Evolutionary conservation across 2,797 vertebrate species (phyloP).

Genomic region (Spatula versicolor): DNA sequence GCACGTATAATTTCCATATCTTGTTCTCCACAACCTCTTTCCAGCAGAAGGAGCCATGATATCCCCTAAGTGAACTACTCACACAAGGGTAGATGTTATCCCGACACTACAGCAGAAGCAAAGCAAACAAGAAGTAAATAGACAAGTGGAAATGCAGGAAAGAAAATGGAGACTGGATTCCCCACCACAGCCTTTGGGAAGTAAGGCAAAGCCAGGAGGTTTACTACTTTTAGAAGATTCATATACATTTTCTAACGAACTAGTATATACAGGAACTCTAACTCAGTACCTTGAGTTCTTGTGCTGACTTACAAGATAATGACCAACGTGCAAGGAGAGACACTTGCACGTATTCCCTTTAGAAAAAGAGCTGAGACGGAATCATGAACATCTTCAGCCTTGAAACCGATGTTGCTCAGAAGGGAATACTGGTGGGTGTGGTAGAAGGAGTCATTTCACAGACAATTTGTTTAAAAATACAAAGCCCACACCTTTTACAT

Average conservation of each 20-base stretch:
- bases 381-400: background rate
- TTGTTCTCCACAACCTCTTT: background rate
- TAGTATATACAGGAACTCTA: background rate
- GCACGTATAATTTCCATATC: background rate
- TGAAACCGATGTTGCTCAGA: background rate
- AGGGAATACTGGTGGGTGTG: background rate
- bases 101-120: background rate
- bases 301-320: background rate
- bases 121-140: background rate
- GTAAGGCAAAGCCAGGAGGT: background rate
- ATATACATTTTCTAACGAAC: background rate
- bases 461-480: background rate
- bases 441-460: background rate
- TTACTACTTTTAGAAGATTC: background rate
- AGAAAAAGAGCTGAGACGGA: background rate
- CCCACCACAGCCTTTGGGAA: background rate
- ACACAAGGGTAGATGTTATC: rapidly evolving
- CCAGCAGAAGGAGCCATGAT: background rate
- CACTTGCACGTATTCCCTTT: background rate
- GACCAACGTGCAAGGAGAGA: background rate
- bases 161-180: background rate
- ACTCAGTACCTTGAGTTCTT: background rate
- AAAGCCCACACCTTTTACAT: background rate
- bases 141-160: background rate
- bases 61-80: background rate